Percentiles rank a stretch among this genome's conserved stretches.
Conservation (phyloP, 2,888 invertebrate genomes). For the Ligdia adustata region DNA sequence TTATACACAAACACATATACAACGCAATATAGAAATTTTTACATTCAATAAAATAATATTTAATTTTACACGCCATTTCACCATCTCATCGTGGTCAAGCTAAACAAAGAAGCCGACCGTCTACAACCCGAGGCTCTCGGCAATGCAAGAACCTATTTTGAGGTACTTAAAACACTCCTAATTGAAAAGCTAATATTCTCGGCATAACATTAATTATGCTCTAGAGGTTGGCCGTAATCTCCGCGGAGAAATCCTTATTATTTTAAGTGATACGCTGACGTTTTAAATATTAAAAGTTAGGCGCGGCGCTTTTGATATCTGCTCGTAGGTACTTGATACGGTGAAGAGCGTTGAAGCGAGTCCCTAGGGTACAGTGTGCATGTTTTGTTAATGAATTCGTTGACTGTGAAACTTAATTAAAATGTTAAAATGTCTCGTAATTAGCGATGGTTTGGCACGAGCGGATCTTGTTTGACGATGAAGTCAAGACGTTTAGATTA, state of each 20-base stretch:
- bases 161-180: constrained; percentile 74
- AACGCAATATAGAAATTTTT: too few relatives aligned
- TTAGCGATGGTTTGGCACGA: too few relatives aligned
- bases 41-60: too few relatives aligned
- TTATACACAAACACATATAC: too few relatives aligned
- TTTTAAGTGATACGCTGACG: constrained; percentile 65
- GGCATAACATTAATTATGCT: constrained; percentile 79
- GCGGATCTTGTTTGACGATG: too few relatives aligned
- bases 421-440: constrained; percentile 3
- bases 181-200: constrained; percentile 82
- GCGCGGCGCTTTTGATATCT: constrained; percentile 38
- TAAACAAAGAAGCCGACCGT: constrained; percentile 7
- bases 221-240: constrained; percentile 67
- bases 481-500: too few relatives aligned
- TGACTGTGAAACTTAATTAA: background rate
- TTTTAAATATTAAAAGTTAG: constrained; percentile 59
- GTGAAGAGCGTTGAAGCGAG: constrained; percentile 31
- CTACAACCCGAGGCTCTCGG: constrained; percentile 32
- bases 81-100: constrained; percentile 13
- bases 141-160: constrained; percentile 67
- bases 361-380: constrained; percentile 15
- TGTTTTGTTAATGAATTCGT: constrained; percentile 26
- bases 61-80: too few relatives aligned
- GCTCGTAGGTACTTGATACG: constrained; percentile 15
- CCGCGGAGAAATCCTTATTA: constrained; percentile 70